phyloP scores from a whole-genome alignment of 2,113 vertebrate species.

The Balaeniceps rex region DNA sequence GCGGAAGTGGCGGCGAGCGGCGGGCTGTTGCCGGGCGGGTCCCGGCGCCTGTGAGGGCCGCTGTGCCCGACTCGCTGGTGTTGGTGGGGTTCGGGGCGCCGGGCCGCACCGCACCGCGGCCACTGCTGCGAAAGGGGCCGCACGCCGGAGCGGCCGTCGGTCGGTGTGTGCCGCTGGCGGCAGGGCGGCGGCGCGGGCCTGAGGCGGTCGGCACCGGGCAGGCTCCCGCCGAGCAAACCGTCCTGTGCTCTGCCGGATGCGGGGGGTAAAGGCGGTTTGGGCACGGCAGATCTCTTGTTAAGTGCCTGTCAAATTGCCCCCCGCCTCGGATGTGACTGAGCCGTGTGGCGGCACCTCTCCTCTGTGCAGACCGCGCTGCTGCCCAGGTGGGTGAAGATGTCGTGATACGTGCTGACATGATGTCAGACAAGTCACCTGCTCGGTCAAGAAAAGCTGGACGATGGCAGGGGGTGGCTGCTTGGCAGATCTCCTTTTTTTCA shows the following conservation, averaged over 20 bases:
- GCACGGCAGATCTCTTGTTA: too few species aligned
- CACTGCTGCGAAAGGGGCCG: not conserved
- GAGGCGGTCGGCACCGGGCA: not conserved
- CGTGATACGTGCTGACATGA: fast-evolving
- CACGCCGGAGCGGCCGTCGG: not conserved
- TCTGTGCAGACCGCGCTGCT: not conserved
- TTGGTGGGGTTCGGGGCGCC: too few species aligned
- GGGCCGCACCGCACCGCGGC: not conserved
- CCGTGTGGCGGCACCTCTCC: not conserved
- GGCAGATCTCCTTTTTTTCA: not conserved
- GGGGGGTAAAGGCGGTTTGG: too few species aligned
- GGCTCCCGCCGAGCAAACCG: not conserved
- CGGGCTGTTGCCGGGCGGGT: not conserved
- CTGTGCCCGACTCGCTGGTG: too few species aligned
- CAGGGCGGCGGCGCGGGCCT: not conserved
- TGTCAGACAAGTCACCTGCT: not conserved
- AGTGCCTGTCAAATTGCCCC: not conserved
- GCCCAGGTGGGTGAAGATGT: not conserved
- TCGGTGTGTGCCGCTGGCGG: not conserved
- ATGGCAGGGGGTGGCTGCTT: too few species aligned
- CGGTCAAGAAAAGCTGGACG: fast-evolving
- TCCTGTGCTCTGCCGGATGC: not conserved
- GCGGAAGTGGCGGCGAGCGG: not conserved
- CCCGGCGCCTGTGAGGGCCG: too few species aligned
- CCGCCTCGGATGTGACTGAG: not conserved